phyloP scores from a whole-genome alignment of 2,888 invertebrate species.

The Drosophila quinaria region DNA sequence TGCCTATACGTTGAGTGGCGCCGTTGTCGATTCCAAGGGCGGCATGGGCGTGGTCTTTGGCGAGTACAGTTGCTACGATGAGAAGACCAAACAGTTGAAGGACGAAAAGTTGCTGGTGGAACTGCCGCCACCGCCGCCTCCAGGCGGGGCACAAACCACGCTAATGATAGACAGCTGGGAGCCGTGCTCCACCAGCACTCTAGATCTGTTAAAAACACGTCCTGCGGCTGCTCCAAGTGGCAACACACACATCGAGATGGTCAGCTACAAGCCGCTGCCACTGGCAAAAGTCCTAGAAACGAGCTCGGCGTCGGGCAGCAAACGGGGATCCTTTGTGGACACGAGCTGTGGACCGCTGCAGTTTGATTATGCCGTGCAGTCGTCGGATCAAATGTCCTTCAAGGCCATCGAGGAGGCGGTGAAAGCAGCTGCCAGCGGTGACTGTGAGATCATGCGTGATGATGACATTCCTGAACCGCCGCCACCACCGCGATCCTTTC shows the following conservation, averaged over 20 bases:
- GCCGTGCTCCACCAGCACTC: conserved; percentile 77
- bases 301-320: conserved; percentile 62
- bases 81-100: conserved; percentile 86
- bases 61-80: conserved; percentile 89
- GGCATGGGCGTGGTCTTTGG: conserved; percentile 85
- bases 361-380: conserved; percentile 81
- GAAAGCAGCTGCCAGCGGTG: conserved; percentile 65
- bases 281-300: conserved; percentile 64
- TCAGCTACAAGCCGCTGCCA: conserved; percentile 68
- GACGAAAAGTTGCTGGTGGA: conserved; percentile 88
- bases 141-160: conserved; percentile 54
- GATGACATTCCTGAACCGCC: conserved; percentile 89
- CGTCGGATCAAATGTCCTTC: conserved; percentile 83
- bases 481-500: conserved; percentile 86
- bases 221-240: conserved; percentile 19
- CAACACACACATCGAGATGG: conserved; percentile 69
- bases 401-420: conserved; percentile 83
- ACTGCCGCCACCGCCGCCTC: conserved; percentile 86
- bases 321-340: conserved; percentile 78
- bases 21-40: conserved; percentile 65
- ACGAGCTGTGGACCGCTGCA: conserved; percentile 60
- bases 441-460: conserved; percentile 82
- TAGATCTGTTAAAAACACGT: conserved; percentile 83
- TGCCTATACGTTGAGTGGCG: conserved; percentile 70
- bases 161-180: conserved; percentile 75